Percentiles rank a stretch among this genome's conserved stretches.
These are phyloP conservation scores for Galbula dea DNA, from an alignment of 2,113 vertebrate genomes.

Conservation along the genomic window DNA sequence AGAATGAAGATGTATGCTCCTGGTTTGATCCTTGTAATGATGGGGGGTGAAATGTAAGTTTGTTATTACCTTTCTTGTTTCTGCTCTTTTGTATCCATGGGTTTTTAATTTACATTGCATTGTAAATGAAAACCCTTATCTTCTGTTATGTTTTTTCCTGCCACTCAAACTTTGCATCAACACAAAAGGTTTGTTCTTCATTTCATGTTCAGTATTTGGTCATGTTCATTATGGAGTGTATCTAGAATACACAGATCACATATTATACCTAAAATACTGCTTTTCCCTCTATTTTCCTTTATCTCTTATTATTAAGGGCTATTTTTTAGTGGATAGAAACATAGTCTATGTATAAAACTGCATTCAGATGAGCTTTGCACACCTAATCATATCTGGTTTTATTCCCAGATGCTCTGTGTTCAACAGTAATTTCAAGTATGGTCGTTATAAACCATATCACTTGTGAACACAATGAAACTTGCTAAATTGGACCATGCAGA, in stretches of 20 bases:
- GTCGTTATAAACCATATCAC: conserved; percentile 6
- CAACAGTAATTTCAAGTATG: conserved; percentile 35
- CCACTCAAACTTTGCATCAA: conserved; percentile 59
- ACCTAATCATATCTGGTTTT: conserved; percentile 39
- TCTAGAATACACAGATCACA: conserved; percentile 42
- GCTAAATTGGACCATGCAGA: not conserved
- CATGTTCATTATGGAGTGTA: conserved; percentile 42
- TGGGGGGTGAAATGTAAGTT: conserved; percentile 35
- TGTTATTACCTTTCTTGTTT: conserved; percentile 60
- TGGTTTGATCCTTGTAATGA: conserved; percentile 50
- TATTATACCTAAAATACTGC: conserved; percentile 33
- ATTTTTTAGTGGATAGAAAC: conserved; percentile 34
- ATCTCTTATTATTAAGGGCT: conserved; percentile 45
- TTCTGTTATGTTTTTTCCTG: conserved; percentile 54
- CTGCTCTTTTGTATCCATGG: conserved; percentile 50
- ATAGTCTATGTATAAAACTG: not conserved
- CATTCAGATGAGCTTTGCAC: conserved; percentile 48
- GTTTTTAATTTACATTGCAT: conserved; percentile 64
- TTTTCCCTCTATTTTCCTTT: conserved; percentile 28
- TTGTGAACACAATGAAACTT: not conserved
- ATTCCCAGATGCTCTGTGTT: conserved; percentile 8
- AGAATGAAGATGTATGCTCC: conserved; percentile 51
- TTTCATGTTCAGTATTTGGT: conserved; percentile 59
- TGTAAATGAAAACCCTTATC: conserved; percentile 57
- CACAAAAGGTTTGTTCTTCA: conserved; percentile 60